Percentiles rank a stretch among this genome's conserved stretches.
Evolutionary conservation across 2,797 vertebrate genomes (phyloP).

Genomic region (Sebastes hubbsi): DNA sequence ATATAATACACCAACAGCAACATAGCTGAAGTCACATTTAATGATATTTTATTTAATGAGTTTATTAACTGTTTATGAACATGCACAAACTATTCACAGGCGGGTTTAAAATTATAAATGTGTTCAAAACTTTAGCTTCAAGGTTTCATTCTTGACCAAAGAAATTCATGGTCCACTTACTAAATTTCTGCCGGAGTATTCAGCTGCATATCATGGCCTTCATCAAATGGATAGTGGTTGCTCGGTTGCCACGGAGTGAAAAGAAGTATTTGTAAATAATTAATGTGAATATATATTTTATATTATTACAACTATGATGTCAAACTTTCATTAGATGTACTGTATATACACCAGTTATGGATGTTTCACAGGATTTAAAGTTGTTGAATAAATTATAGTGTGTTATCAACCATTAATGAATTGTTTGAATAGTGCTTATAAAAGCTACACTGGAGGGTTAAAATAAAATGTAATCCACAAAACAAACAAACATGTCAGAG

Average conservation of each 20-base stretch:
- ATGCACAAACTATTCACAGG: background rate
- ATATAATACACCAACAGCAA: too few relatives aligned
- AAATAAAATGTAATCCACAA: background rate
- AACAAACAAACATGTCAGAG: background rate
- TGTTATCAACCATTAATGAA: background rate
- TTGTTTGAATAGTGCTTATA: background rate
- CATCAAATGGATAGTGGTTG: background rate
- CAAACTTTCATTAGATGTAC: background rate
- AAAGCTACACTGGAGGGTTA: background rate
- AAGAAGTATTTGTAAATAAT: background rate
- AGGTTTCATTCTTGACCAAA: background rate
- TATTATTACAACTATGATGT: background rate
- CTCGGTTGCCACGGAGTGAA: background rate
- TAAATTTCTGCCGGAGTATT: background rate
- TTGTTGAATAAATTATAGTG: background rate
- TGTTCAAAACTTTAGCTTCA: background rate
- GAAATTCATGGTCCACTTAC: background rate
- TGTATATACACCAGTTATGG: background rate
- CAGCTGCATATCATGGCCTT: background rate
- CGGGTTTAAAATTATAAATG: background rate
- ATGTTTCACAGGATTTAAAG: background rate
- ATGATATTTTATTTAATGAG: too few relatives aligned
- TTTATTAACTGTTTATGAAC: background rate
- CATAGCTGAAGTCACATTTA: too few relatives aligned
- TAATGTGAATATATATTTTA: background rate